Percentiles rank a stretch among this genome's conserved stretches.
phyloP scores from a whole-genome alignment of 2,113 vertebrate genomes.

The Ancistrus triradiatus region DNA sequence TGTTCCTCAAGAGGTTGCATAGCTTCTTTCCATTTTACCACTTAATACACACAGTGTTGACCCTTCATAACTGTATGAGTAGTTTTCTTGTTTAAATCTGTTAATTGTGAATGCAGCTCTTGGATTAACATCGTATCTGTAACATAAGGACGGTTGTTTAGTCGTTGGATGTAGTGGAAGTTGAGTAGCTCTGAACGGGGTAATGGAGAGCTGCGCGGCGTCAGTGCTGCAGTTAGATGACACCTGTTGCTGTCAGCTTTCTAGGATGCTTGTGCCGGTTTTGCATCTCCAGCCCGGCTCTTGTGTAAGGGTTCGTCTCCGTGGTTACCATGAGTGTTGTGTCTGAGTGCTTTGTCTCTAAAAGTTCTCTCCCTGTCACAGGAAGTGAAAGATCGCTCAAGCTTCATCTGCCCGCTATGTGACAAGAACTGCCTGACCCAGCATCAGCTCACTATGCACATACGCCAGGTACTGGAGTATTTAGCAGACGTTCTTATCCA shows the following conservation, averaged over 20 bases:
- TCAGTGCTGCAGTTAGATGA: neutral
- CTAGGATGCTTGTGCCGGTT: neutral
- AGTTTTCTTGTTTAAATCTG: too few relatives aligned
- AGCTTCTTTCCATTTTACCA: too few relatives aligned
- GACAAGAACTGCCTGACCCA: conserved; percentile 89
- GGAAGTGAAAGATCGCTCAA: conserved; percentile 88
- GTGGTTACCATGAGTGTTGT: neutral
- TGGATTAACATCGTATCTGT: too few relatives aligned
- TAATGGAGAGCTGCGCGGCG: neutral
- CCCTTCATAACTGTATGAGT: too few relatives aligned
- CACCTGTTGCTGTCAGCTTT: conserved; percentile 18
- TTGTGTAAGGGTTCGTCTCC: neutral
- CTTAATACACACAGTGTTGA: too few relatives aligned
- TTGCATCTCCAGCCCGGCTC: neutral
- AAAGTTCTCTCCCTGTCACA: conserved; percentile 50
- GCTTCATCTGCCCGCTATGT: conserved; percentile 87
- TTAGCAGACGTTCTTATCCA: too few relatives aligned
- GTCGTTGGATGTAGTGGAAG: too few relatives aligned
- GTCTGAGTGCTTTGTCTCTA: neutral
- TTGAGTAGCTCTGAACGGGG: too few relatives aligned
- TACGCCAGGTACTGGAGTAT: conserved; percentile 93
- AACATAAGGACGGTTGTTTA: too few relatives aligned
- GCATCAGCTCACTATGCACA: conserved; percentile 96
- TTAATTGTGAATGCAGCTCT: too few relatives aligned
- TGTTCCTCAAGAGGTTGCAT: too few relatives aligned